Evolutionary conservation across 2,888 invertebrate species (phyloP).

Genomic region (Drosophila neonasuta): DNA sequence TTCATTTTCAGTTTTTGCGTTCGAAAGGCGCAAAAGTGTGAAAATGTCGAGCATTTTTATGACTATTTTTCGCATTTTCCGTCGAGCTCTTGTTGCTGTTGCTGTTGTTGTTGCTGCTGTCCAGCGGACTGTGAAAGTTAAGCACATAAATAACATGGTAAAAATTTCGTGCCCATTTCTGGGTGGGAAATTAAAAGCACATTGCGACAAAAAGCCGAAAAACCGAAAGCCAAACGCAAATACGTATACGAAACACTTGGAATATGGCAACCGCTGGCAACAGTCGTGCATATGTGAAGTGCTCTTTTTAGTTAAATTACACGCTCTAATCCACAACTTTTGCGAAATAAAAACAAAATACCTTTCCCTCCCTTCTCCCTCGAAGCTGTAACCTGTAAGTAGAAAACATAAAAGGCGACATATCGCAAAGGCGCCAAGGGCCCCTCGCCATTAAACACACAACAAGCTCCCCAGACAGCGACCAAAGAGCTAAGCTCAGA

Average conservation of each 20-base stretch:
- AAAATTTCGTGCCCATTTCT: conserved; percentile 28
- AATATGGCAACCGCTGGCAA: conserved; percentile 37
- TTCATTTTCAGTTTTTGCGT: conserved; percentile 60
- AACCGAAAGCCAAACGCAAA: conserved; percentile 34
- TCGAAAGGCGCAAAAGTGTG: conserved; percentile 72
- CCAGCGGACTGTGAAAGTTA: conserved; percentile 72
- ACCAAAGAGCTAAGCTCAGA: conserved; percentile 63
- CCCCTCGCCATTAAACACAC: conserved; percentile 35
- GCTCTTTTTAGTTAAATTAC: conserved; percentile 72
- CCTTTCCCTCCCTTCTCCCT: too few species aligned
- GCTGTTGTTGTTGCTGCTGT: conserved; percentile 34
- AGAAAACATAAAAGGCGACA: conserved; percentile 71
- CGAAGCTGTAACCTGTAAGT: conserved; percentile 24
- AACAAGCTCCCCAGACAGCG: conserved; percentile 59
- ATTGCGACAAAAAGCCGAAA: conserved; percentile 44
- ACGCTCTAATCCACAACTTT: conserved; percentile 75
- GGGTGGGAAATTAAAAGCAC: conserved; percentile 67
- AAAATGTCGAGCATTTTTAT: conserved; percentile 70
- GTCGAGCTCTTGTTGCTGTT: conserved; percentile 34
- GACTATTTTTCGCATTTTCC: conserved; percentile 57
- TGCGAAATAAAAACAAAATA: neutral
- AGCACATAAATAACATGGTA: conserved; percentile 70
- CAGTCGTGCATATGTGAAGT: conserved; percentile 47
- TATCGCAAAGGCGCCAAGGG: conserved; percentile 64
- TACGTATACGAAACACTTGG: conserved; percentile 56